Evolutionary conservation across 2,888 invertebrate species (phyloP).

Genomic region (Axea sp.): DNA sequence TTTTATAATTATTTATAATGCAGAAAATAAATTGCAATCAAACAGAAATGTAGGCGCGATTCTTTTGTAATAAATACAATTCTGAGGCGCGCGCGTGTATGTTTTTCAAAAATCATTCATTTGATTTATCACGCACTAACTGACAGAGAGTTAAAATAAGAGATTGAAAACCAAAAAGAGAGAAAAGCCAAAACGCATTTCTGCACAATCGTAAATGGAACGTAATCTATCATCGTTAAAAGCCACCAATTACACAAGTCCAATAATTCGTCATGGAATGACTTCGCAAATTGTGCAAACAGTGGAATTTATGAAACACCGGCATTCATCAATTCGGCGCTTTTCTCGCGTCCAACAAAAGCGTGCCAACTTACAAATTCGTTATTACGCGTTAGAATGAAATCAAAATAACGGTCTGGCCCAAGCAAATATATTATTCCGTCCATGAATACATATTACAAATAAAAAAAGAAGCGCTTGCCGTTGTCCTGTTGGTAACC

Average conservation of each 20-base stretch:
- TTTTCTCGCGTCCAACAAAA: constrained; percentile 55
- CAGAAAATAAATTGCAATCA: constrained; percentile 24
- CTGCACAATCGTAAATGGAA: constrained; percentile 43
- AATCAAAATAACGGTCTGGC: constrained; percentile 62
- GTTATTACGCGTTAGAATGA: constrained; percentile 61
- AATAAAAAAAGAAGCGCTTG: constrained; percentile 42
- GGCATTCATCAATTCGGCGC: constrained; percentile 56
- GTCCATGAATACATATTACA: constrained; percentile 62
- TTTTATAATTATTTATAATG: constrained; percentile 10
- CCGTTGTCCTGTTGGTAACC: constrained; percentile 49
- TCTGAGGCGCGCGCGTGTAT: too few species aligned
- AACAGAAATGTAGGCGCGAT: background rate
- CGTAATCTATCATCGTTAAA: constrained; percentile 58
- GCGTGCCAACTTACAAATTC: constrained; percentile 64
- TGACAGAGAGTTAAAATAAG: constrained; percentile 17
- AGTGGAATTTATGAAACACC: constrained; percentile 57
- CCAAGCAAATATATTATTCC: constrained; percentile 40
- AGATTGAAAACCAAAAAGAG: constrained; percentile 9
- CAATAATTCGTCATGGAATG: constrained; percentile 61
- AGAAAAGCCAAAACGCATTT: constrained; percentile 9
- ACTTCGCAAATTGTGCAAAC: constrained; percentile 60
- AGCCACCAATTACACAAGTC: constrained; percentile 57
- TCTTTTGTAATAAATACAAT: constrained; percentile 28
- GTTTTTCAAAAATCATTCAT: constrained; percentile 43
- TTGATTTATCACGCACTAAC: constrained; percentile 28